Conservation (phyloP, 1,140 invertebrate species). For the Aporrectodea caliginosa region DNA sequence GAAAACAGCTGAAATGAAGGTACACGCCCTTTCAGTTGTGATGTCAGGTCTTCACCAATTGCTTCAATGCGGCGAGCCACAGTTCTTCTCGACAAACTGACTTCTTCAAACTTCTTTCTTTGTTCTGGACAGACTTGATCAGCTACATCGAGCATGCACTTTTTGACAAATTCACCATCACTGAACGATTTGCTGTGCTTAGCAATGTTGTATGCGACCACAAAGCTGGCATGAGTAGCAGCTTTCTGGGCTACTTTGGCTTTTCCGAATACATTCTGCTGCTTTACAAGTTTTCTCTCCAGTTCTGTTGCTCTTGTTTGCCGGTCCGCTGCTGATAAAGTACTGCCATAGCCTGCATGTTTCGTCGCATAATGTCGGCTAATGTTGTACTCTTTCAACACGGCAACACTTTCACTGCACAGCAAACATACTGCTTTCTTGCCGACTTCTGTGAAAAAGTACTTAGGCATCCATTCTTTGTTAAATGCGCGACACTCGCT, state of each 20-base stretch:
- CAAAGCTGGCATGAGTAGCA: conserved; percentile 42
- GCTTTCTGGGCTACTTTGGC: conserved; percentile 14
- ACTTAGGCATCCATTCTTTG: conserved; percentile 30
- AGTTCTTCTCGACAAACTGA: conserved; percentile 32
- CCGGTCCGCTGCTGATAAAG: conserved; percentile 12
- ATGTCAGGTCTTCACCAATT: conserved; percentile 14
- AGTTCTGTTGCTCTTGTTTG: conserved; percentile 17
- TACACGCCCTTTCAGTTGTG: conserved; percentile 6
- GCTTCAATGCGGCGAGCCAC: conserved; percentile 10
- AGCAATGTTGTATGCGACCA: conserved; percentile 35
- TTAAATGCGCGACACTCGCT: conserved; percentile 30
- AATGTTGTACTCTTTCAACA: conserved; percentile 47
- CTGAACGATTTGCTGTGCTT: conserved; percentile 47
- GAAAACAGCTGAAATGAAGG: conserved; percentile 23
- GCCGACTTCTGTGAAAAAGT: conserved; percentile 32
- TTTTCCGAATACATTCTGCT: conserved; percentile 13
- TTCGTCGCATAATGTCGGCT: conserved; percentile 42
- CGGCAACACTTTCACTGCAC: conserved; percentile 42
- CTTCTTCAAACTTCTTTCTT: conserved; percentile 33
- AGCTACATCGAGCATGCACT: conserved; percentile 45
- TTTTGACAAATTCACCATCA: conserved; percentile 47
- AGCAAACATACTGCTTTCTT: conserved; percentile 49
- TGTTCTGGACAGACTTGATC: conserved; percentile 45
- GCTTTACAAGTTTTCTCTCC: conserved; percentile 6
- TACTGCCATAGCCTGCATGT: conserved; percentile 27